Percentiles rank a stretch among this genome's conserved stretches.
Evolutionary conservation across 2,888 invertebrate genomes (phyloP).

Genomic region (Herminia tarsipennalis): DNA sequence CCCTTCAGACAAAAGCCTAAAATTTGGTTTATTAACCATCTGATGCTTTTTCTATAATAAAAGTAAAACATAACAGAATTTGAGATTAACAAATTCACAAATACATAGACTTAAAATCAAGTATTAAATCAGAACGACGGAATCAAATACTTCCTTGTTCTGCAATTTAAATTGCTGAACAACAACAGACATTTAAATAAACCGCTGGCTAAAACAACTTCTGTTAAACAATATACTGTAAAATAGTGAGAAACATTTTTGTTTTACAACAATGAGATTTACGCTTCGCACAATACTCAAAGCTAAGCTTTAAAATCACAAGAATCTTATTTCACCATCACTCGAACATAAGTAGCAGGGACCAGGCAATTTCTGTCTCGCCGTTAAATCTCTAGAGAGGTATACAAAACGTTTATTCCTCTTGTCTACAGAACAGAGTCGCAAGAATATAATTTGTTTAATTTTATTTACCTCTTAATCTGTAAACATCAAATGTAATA

Average conservation of each 20-base stretch:
- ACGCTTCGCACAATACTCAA: constrained; percentile 27
- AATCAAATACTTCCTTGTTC: background rate
- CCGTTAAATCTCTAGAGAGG: constrained; percentile 34
- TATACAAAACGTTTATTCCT: constrained; percentile 36
- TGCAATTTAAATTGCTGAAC: constrained; percentile 3
- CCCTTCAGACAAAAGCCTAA: constrained; percentile 25
- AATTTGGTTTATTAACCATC: constrained; percentile 12
- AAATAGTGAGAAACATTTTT: constrained; percentile 13
- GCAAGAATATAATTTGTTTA: constrained; percentile 20
- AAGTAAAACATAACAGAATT: constrained; percentile 1
- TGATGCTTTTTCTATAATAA: background rate
- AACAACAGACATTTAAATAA: constrained; percentile 3
- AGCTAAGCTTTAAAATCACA: constrained; percentile 37
- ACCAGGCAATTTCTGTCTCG: constrained; percentile 38
- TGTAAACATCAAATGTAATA: constrained; percentile 11
- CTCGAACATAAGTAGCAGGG: constrained; percentile 36
- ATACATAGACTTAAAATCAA: constrained; percentile 1
- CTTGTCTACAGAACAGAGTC: constrained; percentile 18
- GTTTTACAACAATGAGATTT: constrained; percentile 26
- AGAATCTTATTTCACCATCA: constrained; percentile 38
- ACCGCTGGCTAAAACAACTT: constrained; percentile 1
- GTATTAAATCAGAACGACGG: constrained; percentile 1
- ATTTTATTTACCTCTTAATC: constrained; percentile 31
- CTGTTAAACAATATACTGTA: constrained; percentile 6
- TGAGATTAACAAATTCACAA: background rate